Evolutionary conservation across 2,888 invertebrate species (phyloP).

Genomic region (Acleris emargana): DNA sequence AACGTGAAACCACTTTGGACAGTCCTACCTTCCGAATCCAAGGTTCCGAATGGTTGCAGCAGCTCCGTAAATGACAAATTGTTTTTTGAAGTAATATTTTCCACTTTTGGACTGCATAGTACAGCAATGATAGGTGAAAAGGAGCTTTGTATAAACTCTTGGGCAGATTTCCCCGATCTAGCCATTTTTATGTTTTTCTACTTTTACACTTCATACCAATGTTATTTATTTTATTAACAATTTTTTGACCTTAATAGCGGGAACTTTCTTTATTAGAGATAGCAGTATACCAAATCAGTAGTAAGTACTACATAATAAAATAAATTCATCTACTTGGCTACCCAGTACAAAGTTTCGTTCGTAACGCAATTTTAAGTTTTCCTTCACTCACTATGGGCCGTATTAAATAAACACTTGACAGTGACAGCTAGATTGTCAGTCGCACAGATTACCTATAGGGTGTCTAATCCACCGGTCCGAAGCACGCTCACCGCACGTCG

Average conservation of each 20-base stretch:
- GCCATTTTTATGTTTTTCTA: conserved; percentile 48
- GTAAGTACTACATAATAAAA: no score
- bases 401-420: no score
- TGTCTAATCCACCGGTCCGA: no score
- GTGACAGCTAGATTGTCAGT: no score
- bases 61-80: conserved; percentile 95
- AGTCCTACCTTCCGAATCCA: conserved; percentile 77
- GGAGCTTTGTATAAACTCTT: conserved; percentile 94
- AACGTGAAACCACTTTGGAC: not conserved
- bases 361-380: no score
- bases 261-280: no score
- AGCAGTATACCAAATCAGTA: no score
- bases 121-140: conserved; percentile 96
- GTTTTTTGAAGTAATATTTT: conserved; percentile 93
- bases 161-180: conserved; percentile 81
- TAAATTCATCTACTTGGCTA: no score
- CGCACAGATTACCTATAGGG: no score
- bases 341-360: no score
- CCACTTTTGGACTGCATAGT: conserved; percentile 91
- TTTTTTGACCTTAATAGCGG: not conserved
- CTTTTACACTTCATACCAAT: conserved; percentile 2
- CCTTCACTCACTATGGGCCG: no score
- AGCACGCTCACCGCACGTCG: no score
- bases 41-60: conserved; percentile 94
- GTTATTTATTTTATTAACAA: not conserved